phyloP scores from a whole-genome alignment of 2,888 invertebrate genomes.

The Halictus ligatus region DNA sequence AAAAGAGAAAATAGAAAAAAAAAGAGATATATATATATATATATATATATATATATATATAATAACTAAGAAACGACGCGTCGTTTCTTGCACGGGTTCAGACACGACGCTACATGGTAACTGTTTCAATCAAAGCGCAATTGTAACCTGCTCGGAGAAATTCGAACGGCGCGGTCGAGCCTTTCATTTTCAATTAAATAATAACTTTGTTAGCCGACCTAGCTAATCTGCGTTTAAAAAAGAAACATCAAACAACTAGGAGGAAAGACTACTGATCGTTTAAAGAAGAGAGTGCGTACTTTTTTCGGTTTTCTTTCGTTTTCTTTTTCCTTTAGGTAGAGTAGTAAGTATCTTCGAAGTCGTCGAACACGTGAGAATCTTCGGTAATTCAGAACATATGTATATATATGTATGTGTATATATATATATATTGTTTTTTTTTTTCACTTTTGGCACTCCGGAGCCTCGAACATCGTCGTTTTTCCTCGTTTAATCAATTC shows the following conservation, averaged over 20 bases:
- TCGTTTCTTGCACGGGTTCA: neutral
- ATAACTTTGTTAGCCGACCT: slow-evolving; percentile 73
- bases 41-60: neutral
- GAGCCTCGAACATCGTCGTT: slow-evolving; percentile 49
- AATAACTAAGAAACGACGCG: neutral
- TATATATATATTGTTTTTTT: slow-evolving; percentile 4
- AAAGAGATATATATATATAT: no score
- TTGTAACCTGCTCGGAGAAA: slow-evolving; percentile 54
- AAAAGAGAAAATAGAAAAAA: neutral
- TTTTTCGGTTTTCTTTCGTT: slow-evolving; percentile 21
- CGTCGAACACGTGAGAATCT: slow-evolving; percentile 68
- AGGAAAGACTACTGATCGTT: slow-evolving; percentile 69
- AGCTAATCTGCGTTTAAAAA: slow-evolving; percentile 71
- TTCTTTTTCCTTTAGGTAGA: slow-evolving; percentile 52
- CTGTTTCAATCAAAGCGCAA: slow-evolving; percentile 54
- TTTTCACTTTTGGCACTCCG: slow-evolving; percentile 59
- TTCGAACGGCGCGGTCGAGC: slow-evolving; percentile 60
- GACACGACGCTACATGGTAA: slow-evolving; percentile 27
- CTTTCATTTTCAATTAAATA: slow-evolving; percentile 72
- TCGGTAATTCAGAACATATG: slow-evolving; percentile 34
- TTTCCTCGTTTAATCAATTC: neutral
- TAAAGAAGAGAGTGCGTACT: slow-evolving; percentile 70
- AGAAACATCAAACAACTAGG: slow-evolving; percentile 70
- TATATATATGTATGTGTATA: neutral
- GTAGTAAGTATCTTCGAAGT: slow-evolving; percentile 67